These are phyloP conservation scores for Adelosebastes latens DNA, from an alignment of 2,797 vertebrate species.

Conservation along the genomic window DNA sequence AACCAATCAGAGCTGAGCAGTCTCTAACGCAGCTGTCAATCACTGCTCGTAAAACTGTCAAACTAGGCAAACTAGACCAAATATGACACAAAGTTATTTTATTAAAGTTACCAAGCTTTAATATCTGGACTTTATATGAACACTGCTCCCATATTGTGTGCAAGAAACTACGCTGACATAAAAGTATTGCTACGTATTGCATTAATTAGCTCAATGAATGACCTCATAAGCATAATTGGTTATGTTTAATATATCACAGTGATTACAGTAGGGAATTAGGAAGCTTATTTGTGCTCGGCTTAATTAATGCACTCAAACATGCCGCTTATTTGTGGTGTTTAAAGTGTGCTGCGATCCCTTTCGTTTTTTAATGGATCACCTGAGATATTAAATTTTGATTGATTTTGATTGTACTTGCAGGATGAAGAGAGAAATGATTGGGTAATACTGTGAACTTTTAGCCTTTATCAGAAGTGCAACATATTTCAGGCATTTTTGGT, in stretches of 20 bases:
- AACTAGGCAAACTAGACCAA: too few species aligned
- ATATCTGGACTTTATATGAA: neutral
- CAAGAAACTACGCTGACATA: constrained; percentile 19
- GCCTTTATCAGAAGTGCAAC: neutral
- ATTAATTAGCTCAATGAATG: constrained; percentile 59
- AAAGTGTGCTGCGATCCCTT: constrained; percentile 7
- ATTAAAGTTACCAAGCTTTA: neutral
- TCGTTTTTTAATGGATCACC: neutral
- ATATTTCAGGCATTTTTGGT: neutral
- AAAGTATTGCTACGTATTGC: constrained; percentile 27
- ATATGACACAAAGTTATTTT: too few species aligned
- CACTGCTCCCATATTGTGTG: constrained; percentile 1
- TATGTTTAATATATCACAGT: constrained; percentile 59
- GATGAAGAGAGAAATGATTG: neutral
- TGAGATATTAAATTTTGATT: neutral
- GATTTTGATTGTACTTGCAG: neutral
- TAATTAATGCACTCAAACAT: constrained; percentile 48
- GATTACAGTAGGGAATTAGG: constrained; percentile 58
- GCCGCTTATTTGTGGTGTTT: constrained; percentile 32
- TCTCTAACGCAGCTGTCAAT: too few species aligned
- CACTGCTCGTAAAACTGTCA: too few species aligned
- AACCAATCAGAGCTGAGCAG: too few species aligned
- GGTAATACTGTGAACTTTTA: neutral
- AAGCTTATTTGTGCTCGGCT: constrained; percentile 46
- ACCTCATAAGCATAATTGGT: constrained; percentile 57